Base-by-base conservation (phyloP, 2,113 vertebrate genomes). In the Candoia aspera region DNA sequence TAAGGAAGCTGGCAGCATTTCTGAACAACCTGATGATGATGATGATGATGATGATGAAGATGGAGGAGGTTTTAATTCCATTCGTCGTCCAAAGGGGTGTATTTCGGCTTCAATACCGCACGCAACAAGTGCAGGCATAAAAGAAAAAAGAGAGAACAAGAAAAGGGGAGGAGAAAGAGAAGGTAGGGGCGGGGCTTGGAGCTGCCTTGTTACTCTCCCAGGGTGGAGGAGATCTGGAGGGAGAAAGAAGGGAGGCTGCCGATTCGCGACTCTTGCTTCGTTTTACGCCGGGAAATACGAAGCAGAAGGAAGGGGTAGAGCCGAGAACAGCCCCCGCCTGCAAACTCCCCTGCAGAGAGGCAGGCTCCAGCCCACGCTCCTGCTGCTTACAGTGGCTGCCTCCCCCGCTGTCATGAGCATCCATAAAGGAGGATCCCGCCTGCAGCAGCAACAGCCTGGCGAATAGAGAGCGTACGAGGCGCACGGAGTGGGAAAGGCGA, bases 51-150 rank as follows among this genome's bases (percentile, higher is more conserved):
- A 73, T 8, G n/a, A n/a, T 33, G 15, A n/a, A 33, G 5, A 21
- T 11, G 26, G 59, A 62, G 15, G 73, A 21, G 68, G 33, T 13
- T 79, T 90, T 73, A 54, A 68, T n/a, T 12, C 49, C 62, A 24
- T 49, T 33, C n/a, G 19, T 54, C 4, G 64, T 57, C n/a, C 89
- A 37, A 26, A 90, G 89, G 64, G 2, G 89, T 24, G 64, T 15
- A 37, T 79, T 37, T 57, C 57, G 89, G 19, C 64, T 42, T 42
- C 64, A 23, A 8, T 37, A 24, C 68, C 21, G 33, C 68, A 29
- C 5, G 89, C 92, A 94, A 94, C 95, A 96, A 94, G 95, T 93
- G 95, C 94, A 95, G 68, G 55, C 55, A n/a, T 49, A 59, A 58
- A 60, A 46, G 57, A 26, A 23, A 19, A 84, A n/a, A 23, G 4